Percentiles rank a stretch among this genome's conserved stretches.
These are phyloP conservation scores for Cataglyphis cursor DNA, from an alignment of 2,888 invertebrate genomes.

Conservation along the genomic window DNA sequence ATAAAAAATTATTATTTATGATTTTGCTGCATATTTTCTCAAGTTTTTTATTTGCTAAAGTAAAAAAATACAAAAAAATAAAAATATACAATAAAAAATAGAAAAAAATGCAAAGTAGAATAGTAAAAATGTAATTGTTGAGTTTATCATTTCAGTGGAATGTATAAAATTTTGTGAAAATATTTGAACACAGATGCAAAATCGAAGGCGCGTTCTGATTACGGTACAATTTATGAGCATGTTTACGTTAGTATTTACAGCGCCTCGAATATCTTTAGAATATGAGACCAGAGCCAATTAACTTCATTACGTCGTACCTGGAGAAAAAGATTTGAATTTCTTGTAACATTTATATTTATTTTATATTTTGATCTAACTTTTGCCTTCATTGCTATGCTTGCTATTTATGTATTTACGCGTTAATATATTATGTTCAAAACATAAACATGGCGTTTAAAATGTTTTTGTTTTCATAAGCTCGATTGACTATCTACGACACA, in stretches of 20 bases:
- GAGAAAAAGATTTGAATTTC: background rate
- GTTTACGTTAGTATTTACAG: slow-evolving; percentile 6
- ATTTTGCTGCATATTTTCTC: background rate
- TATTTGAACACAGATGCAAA: background rate
- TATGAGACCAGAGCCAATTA: background rate
- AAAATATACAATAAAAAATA: background rate
- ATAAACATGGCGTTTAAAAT: background rate
- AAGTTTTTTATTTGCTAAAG: background rate
- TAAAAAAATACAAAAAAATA: too few relatives aligned
- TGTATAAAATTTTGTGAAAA: background rate
- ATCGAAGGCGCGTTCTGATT: background rate
- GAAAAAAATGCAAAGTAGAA: background rate
- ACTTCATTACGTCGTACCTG: background rate
- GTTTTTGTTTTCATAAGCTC: background rate
- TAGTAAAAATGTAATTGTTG: background rate
- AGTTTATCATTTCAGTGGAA: background rate
- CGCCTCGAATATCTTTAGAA: background rate
- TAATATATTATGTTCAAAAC: background rate
- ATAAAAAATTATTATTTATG: background rate
- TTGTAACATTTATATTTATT: background rate
- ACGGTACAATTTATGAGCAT: slow-evolving; percentile 1
- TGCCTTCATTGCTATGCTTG: background rate
- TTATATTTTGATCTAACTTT: background rate
- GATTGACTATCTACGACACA: background rate
- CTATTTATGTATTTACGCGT: background rate